Base-by-base conservation (phyloP, 2,888 invertebrate species). In the Aromia moschata region DNA sequence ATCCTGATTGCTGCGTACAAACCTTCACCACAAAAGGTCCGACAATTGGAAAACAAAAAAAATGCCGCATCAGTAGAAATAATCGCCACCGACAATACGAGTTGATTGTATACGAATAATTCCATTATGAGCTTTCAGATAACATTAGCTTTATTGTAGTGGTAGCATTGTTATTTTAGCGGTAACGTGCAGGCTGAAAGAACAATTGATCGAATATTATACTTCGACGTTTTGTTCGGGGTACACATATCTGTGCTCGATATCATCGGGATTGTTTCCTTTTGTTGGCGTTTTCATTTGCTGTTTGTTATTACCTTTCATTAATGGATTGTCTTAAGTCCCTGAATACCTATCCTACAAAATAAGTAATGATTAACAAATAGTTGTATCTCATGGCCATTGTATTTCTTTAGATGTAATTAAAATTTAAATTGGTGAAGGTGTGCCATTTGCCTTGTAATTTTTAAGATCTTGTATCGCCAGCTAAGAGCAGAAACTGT, bases 51-150 rank as follows among this genome's bases (percentile, higher is more conserved):
- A 60, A 56, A 67, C 47, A 64, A 68, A 72, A 72, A n/a, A 73
- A 70, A 64, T 65, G 70, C 71, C 60, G 62, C 69, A 73, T 74
- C 70, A 72, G 69, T 68, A 67, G 68, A 73, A 73, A 71, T 72
- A 74, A 73, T 72, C 68, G 71, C 69, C 64, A 60, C 11, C 56
- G 57, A 71, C 73, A 74, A 75, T 74, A 65, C 45, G 40, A 52
- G 62, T 68, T 74, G 74, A 74, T 74, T 74, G 73, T 73, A 71
- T 70, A 71, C 70, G 73, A 71, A 74, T 72, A 73, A 72, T 72
- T 60, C 66, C 64, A 72, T 76, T 75, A 74, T 69, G 74, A n/a
- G n/a, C 69, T 74, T 74, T 75, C 70, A 71, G 68, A 64, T 65
- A 68, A 66, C 69, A 74, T 76, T 76, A 75, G 70, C 69, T 64